Evolutionary conservation across 2,113 vertebrate genomes (phyloP).

Genomic region (Entosphenus tridentatus): DNA sequence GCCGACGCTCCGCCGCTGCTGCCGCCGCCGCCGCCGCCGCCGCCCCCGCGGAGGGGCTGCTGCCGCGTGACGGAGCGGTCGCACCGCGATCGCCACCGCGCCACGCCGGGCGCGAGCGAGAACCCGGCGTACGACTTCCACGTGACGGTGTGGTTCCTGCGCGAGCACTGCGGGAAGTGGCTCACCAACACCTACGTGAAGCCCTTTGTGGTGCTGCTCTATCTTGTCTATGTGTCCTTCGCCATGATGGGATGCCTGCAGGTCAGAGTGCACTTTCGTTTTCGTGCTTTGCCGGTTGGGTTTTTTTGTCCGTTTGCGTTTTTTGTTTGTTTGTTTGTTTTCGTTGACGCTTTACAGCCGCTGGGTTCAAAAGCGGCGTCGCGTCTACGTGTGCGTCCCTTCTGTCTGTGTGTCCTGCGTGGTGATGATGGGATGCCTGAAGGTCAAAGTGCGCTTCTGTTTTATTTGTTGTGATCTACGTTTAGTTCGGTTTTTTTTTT

Average conservation of each 20-base stretch:
- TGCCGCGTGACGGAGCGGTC: not conserved
- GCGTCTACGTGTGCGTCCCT: too few species aligned
- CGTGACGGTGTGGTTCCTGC: slow-evolving; percentile 80
- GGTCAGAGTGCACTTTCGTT: slow-evolving; percentile 26
- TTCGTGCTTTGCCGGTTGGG: too few species aligned
- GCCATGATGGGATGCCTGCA: slow-evolving; percentile 97
- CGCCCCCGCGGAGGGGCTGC: slow-evolving; percentile 52
- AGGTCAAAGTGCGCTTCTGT: too few species aligned
- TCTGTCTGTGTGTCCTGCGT: too few species aligned
- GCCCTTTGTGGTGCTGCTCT: slow-evolving; percentile 96
- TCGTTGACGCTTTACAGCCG: too few species aligned
- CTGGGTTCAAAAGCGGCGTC: too few species aligned
- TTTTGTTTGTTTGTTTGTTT: too few species aligned
- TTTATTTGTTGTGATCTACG: too few species aligned
- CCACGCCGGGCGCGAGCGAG: slow-evolving; percentile 20
- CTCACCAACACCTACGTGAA: slow-evolving; percentile 99
- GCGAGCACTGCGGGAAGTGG: slow-evolving; percentile 94
- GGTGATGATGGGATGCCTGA: too few species aligned
- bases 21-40: slow-evolving; percentile 76
- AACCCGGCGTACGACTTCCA: slow-evolving; percentile 66
- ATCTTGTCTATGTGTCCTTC: slow-evolving; percentile 97
- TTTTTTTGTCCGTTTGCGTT: too few species aligned
- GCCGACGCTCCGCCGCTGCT: slow-evolving; percentile 31
- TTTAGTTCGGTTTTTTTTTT: too few species aligned
- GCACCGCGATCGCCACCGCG: not conserved